Base-by-base conservation (phyloP, 2,797 vertebrate genomes). In the Aldrovandia affinis region DNA sequence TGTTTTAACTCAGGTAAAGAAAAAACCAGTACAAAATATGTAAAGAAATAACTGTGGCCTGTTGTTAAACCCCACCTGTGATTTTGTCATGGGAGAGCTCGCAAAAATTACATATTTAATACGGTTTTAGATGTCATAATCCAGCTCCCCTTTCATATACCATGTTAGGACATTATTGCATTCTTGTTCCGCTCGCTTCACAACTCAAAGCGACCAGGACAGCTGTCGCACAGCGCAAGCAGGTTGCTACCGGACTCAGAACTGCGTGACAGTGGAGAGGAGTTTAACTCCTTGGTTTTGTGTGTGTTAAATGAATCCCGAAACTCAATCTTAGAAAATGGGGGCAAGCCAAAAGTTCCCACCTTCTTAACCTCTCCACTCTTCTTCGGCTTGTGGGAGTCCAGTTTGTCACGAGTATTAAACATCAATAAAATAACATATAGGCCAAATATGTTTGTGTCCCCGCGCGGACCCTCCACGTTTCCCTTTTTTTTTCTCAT, bases 111-210 rank as follows among this genome's bases (percentile, higher is more conserved):
- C 68, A 47, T 28, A 10, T 57, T 57, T 61, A 65, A 28, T 14
- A 30, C 6, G 8, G 33, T 30, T 1, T 22, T 83, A 63, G 9
- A 77, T 63, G 50, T 63, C 52, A 63, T 81, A 52, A 80, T 57
- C 50, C 36, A 55, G 36, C 52, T n/a, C 78, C 55, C 73, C 36
- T 81, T 81, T 15, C 30, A 42, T 54, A 61, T 63, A 50, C 81
- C 33, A 77, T 55, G 68, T 78, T 63, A 61, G 22, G 14, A 57
- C 59, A 81, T 81, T 81, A 81, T 81, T 81, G 79, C 84, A 52
- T 78, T 81, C 44, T 82, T 85, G 68, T 70, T 81, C 30, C 80
- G 28, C 54, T n/a, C 50, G 44, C 57, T 84, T 81, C n/a, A 78
- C 70, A 50, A 73, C 30, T 73, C 20, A 59, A 81, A 39, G 39